phyloP scores from a whole-genome alignment of 2,113 vertebrate genomes.

The Amblyornis subalaris region DNA sequence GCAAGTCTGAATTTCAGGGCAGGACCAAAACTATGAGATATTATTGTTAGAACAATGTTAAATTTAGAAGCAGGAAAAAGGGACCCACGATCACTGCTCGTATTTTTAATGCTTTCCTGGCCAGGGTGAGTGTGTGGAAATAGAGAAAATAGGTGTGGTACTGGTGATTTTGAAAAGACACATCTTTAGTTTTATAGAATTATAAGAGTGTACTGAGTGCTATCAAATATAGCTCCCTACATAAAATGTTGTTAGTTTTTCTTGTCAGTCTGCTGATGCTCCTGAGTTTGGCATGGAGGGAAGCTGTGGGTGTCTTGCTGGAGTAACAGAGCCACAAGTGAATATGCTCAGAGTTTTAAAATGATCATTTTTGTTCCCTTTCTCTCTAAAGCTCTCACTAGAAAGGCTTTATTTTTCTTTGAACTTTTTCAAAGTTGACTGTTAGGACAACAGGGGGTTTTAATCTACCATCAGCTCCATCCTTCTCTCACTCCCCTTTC shows the following conservation, averaged over 20 bases:
- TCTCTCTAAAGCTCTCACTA: not conserved
- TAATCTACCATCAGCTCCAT: not conserved
- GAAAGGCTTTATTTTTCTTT: not conserved
- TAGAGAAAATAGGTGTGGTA: not conserved
- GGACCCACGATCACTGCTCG: fast-evolving
- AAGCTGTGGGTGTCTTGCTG: conserved; percentile 2
- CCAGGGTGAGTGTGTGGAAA: not conserved
- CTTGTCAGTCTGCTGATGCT: not conserved
- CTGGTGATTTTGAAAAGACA: not conserved
- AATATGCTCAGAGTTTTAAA: conserved; percentile 13
- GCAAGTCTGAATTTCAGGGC: not conserved
- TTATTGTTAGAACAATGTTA: not conserved
- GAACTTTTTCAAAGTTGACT: not conserved
- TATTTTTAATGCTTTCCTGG: not conserved
- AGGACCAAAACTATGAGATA: not conserved
- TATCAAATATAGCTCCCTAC: not conserved
- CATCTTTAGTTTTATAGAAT: not conserved
- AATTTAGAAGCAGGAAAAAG: not conserved
- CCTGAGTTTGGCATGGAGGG: not conserved
- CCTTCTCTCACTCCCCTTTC: not conserved
- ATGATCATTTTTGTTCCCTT: not conserved
- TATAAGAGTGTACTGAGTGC: not conserved
- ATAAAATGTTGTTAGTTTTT: conserved; percentile 11
- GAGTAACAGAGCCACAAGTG: not conserved
- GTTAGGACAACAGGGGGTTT: not conserved